phyloP scores from a whole-genome alignment of 2,797 vertebrate species.

The Salmo trutta region DNA sequence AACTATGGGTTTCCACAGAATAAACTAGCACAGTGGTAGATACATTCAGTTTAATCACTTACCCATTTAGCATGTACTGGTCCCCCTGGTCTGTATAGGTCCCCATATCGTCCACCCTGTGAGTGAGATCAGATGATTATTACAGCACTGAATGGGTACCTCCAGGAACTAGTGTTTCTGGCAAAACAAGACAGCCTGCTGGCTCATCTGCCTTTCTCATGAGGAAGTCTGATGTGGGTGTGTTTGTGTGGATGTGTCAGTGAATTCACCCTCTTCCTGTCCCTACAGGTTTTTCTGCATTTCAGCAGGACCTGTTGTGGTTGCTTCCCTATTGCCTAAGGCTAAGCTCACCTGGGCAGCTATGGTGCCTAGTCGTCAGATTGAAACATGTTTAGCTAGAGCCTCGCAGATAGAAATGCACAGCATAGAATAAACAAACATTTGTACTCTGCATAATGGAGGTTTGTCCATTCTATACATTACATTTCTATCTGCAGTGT shows the following conservation, averaged over 20 bases:
- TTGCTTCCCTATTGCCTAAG: slow-evolving; percentile 56
- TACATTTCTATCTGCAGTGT: neutral
- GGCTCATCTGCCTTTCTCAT: slow-evolving; percentile 10
- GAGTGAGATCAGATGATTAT: slow-evolving; percentile 4
- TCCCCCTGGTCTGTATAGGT: slow-evolving; percentile 32
- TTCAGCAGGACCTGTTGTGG: slow-evolving; percentile 40
- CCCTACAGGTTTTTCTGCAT: slow-evolving; percentile 67
- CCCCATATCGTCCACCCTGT: slow-evolving; percentile 52
- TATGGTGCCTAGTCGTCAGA: slow-evolving; percentile 7
- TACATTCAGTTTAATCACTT: slow-evolving; percentile 8
- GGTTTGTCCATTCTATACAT: neutral
- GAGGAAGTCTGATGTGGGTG: slow-evolving; percentile 27
- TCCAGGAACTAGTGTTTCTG: slow-evolving; percentile 8
- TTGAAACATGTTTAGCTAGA: neutral
- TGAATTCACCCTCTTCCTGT: slow-evolving; percentile 32
- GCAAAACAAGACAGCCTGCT: neutral
- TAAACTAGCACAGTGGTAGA: neutral
- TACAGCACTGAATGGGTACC: neutral
- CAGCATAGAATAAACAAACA: neutral
- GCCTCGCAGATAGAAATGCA: neutral
- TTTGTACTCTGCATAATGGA: neutral
- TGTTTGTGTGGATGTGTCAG: slow-evolving; percentile 26
- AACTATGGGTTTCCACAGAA: neutral
- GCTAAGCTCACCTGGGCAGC: slow-evolving; percentile 50
- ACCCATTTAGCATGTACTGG: slow-evolving; percentile 51